A percentile compares a stretch with the other conserved stretches of the same genome.
Evolutionary conservation across 2,888 invertebrate species (phyloP).

Genomic region (Octonoba sinensis): DNA sequence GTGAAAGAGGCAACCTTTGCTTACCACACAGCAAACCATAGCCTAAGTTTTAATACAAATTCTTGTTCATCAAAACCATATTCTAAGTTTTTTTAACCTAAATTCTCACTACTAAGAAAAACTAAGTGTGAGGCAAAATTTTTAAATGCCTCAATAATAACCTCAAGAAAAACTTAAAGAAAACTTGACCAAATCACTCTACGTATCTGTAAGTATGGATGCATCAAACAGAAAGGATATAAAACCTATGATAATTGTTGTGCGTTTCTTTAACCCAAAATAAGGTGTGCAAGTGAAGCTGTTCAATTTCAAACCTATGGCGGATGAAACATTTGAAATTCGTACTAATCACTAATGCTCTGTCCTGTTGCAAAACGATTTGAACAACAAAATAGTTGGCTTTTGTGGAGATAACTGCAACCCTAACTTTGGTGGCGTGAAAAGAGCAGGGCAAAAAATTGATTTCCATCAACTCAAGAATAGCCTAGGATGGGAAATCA

Average conservation of each 20-base stretch:
- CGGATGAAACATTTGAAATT: slow-evolving; percentile 3
- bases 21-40: slow-evolving; percentile 1
- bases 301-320: neutral
- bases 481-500: slow-evolving; percentile 7
- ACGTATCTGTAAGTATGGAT: neutral
- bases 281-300: neutral
- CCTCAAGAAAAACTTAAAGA: neutral
- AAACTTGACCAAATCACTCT: neutral
- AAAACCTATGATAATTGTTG: neutral
- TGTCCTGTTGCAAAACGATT: neutral
- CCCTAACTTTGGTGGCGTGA: neutral
- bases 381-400: neutral
- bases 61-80: no score
- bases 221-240: slow-evolving; percentile 2
- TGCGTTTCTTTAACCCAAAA: neutral
- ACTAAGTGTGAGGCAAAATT: neutral
- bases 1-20: neutral
- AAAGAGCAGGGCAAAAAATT: neutral
- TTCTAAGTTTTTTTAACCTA: no score
- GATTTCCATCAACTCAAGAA: neutral
- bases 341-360: neutral
- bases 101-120: no score
- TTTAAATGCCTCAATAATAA: neutral
- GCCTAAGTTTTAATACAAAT: neutral
- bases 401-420: slow-evolving; percentile 6